These are phyloP conservation scores for Neria commutata DNA, from an alignment of 2,888 invertebrate species.

Conservation along the genomic window DNA sequence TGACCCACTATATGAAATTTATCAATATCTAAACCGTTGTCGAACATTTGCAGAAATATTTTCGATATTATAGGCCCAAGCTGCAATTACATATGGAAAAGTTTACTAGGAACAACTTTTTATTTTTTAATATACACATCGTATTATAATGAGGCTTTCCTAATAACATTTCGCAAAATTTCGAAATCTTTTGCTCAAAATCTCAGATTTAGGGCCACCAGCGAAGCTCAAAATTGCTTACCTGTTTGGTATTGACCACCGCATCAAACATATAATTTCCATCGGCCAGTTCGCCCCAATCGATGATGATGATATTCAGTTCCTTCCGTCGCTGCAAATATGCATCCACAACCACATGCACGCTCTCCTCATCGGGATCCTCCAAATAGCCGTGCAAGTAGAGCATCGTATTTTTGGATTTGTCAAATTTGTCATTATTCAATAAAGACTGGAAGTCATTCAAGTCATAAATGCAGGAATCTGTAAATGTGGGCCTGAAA, in stretches of 20 bases:
- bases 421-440: conserved; percentile 55
- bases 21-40: conserved; percentile 51
- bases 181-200: not conserved
- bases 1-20: conserved; percentile 59
- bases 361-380: conserved; percentile 66
- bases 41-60: conserved; percentile 50
- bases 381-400: conserved; percentile 70
- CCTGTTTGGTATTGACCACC: conserved; percentile 55
- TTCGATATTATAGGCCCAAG: conserved; percentile 53
- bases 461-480: conserved; percentile 49
- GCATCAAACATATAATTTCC: conserved; percentile 61
- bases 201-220: not conserved
- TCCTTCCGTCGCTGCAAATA: conserved; percentile 54
- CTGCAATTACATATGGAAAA: conserved; percentile 20
- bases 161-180: too few relatives aligned
- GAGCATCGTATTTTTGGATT: conserved; percentile 64
- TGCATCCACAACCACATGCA: conserved; percentile 62
- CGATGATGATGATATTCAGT: conserved; percentile 55
- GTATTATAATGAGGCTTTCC: not conserved
- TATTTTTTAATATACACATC: not conserved
- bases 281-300: conserved; percentile 60
- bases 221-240: conserved; percentile 23
- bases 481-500: conserved; percentile 49
- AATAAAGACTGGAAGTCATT: conserved; percentile 45
- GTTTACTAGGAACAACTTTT: not conserved